Percentiles rank a stretch among this genome's conserved stretches.
Evolutionary conservation across 2,888 invertebrate genomes (phyloP).

Genomic region (Orthosia incerta): DNA sequence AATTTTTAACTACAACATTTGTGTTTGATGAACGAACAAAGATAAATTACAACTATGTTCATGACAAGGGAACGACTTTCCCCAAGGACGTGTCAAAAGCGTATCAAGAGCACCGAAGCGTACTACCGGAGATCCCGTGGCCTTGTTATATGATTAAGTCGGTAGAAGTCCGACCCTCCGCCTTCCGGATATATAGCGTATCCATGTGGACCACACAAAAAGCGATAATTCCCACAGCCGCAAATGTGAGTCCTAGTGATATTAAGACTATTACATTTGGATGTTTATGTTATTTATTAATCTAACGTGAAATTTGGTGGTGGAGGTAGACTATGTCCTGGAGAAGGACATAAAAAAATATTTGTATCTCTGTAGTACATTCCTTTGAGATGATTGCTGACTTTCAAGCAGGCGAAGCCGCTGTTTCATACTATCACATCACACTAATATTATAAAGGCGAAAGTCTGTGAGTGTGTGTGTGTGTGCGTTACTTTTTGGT

Average conservation of each 20-base stretch:
- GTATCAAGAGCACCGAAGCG: conserved; percentile 33
- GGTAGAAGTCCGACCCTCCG: conserved; percentile 13
- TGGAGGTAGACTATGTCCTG: no score
- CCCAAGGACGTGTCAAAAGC: conserved; percentile 43
- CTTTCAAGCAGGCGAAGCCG: no score
- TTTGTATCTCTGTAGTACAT: no score
- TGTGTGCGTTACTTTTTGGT: no score
- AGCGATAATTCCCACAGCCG: conserved; percentile 1
- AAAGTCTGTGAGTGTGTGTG: no score
- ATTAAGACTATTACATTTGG: not conserved
- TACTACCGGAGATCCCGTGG: conserved; percentile 28
- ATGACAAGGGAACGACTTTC: conserved; percentile 20
- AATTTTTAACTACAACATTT: conserved; percentile 32
- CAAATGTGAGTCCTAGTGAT: not conserved
- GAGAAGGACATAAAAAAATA: no score
- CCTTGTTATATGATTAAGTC: conserved; percentile 38
- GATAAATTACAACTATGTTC: conserved; percentile 42
- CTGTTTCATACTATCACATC: no score
- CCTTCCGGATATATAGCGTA: conserved; percentile 15
- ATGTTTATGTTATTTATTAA: not conserved
- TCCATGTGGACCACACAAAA: conserved; percentile 26
- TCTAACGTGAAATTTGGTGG: no score
- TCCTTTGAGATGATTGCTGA: no score
- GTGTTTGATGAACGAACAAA: conserved; percentile 29
- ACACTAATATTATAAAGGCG: no score